Evolutionary conservation across 2,797 vertebrate genomes (phyloP).

Genomic region (Centropyge bicolor): DNA sequence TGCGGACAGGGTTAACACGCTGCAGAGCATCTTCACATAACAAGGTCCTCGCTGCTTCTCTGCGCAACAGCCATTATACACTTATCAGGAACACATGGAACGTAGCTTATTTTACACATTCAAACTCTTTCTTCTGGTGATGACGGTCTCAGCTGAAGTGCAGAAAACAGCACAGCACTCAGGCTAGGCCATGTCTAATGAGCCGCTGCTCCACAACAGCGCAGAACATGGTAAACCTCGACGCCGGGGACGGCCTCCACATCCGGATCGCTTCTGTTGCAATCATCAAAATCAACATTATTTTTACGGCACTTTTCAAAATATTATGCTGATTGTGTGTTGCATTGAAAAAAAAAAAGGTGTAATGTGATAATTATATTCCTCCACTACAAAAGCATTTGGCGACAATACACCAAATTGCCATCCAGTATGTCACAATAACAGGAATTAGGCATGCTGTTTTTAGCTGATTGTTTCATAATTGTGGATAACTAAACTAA

Average conservation of each 20-base stretch:
- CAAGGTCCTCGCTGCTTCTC: not conserved
- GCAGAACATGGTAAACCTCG: not conserved
- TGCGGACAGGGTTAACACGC: not conserved
- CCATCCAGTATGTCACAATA: not conserved
- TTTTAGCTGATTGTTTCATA: not conserved
- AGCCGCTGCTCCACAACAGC: not conserved
- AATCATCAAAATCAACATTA: not conserved
- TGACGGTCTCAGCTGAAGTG: not conserved
- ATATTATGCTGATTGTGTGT: not conserved
- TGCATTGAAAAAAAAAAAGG: not conserved
- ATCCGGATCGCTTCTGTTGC: not conserved
- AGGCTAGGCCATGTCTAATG: too few relatives aligned
- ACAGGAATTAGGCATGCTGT: not conserved
- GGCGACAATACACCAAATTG: constrained; percentile 6
- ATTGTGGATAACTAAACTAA: not conserved
- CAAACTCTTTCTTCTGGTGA: not conserved
- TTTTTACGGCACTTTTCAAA: not conserved
- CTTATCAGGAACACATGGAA: not conserved
- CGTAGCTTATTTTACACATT: not conserved
- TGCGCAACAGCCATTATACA: not conserved
- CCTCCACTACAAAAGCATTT: not conserved
- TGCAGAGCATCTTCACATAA: not conserved
- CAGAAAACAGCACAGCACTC: not conserved
- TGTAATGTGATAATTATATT: constrained; percentile 17
- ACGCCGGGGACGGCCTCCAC: not conserved